A percentile compares a stretch with the other conserved stretches of the same genome.
Evolutionary conservation across 1,140 invertebrate genomes (phyloP).

Genomic region (Drosophila willistoni): DNA sequence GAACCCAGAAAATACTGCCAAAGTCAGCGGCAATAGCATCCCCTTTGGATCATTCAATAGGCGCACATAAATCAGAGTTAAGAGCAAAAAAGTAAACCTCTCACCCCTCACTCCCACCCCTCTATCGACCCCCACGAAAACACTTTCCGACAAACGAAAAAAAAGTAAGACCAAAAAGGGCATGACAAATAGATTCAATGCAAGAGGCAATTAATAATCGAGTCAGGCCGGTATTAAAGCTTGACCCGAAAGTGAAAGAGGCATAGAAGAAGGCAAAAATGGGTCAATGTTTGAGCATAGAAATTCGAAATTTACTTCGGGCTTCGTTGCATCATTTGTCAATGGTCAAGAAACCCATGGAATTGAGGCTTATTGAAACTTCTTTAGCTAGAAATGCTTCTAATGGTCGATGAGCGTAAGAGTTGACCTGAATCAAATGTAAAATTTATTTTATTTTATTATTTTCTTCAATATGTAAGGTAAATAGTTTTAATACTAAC

Average conservation of each 20-base stretch:
- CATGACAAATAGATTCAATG: slow-evolving; percentile 61
- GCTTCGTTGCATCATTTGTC: slow-evolving; percentile 10
- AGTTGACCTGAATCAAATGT: neutral
- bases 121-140: too few species aligned
- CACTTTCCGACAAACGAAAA: too few species aligned
- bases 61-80: slow-evolving; percentile 57
- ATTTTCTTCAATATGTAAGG: neutral
- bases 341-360: neutral
- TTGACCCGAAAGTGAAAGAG: slow-evolving; percentile 10
- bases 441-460: too few species aligned
- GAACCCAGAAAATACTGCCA: slow-evolving; percentile 25
- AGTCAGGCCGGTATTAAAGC: slow-evolving; percentile 12
- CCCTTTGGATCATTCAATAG: slow-evolving; percentile 47
- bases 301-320: slow-evolving; percentile 9
- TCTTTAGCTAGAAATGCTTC: neutral
- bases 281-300: slow-evolving; percentile 9
- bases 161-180: slow-evolving; percentile 29
- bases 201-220: slow-evolving; percentile 54
- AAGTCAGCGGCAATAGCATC: slow-evolving; percentile 32
- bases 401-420: neutral
- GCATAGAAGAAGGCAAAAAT: slow-evolving; percentile 10
- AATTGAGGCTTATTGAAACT: neutral
- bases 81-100: slow-evolving; percentile 27
- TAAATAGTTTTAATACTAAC: neutral
- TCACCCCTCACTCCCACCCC: neutral